Percentiles rank a stretch among this genome's conserved stretches.
phyloP scores from a whole-genome alignment of 2,113 vertebrate genomes.

The Patagioenas fasciata region DNA sequence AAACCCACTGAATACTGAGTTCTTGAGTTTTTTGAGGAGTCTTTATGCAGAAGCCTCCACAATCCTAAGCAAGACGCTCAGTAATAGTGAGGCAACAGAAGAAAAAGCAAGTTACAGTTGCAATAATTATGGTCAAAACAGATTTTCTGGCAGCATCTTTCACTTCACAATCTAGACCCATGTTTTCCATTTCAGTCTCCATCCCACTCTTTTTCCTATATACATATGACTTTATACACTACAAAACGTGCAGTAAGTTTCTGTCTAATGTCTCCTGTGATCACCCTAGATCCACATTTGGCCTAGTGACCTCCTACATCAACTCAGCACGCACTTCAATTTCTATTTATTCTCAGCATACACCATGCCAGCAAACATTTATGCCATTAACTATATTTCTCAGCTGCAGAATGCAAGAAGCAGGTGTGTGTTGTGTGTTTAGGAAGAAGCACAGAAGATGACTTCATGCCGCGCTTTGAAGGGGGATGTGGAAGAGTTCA shows the following conservation, averaged over 20 bases:
- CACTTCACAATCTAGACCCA: background rate
- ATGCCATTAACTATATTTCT: background rate
- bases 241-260: background rate
- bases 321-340: background rate
- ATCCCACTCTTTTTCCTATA: background rate
- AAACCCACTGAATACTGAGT: background rate
- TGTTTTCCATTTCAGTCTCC: background rate
- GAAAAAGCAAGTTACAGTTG: background rate
- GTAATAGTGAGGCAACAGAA: background rate
- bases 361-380: background rate
- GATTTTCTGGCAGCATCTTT: background rate
- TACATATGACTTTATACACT: background rate
- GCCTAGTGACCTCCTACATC: background rate
- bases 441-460: background rate
- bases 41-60: background rate
- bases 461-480: background rate
- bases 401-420: background rate
- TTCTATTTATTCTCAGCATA: no score
- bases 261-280: background rate
- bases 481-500: slow-evolving; percentile 1
- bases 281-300: background rate
- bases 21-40: background rate
- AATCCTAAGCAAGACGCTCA: background rate
- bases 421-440: background rate
- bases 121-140: background rate